A percentile compares a stretch with the other conserved stretches of the same genome.
phyloP scores from a whole-genome alignment of 2,797 vertebrate genomes.

The Notolabrus celidotus region DNA sequence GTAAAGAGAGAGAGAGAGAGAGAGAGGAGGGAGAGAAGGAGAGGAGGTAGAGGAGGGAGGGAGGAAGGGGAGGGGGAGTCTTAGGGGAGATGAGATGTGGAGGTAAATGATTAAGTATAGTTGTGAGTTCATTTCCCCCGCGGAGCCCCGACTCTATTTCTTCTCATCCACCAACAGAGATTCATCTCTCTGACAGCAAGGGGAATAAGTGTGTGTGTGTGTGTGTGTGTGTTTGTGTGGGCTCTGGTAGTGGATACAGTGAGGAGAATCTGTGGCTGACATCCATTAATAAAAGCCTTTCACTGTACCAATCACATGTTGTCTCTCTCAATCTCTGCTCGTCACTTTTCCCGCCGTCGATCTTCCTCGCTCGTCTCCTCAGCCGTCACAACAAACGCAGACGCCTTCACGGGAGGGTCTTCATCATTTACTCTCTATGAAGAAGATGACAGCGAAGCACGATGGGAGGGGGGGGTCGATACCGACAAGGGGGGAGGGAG shows the following conservation, averaged over 20 bases:
- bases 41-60: background rate
- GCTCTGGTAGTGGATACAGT: slow-evolving; percentile 4
- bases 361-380: slow-evolving; percentile 36
- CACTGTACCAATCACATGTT: slow-evolving; percentile 40
- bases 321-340: slow-evolving; percentile 44
- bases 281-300: slow-evolving; percentile 56
- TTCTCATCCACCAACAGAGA: slow-evolving; percentile 52
- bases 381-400: slow-evolving; percentile 45
- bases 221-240: slow-evolving; percentile 2
- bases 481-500: background rate
- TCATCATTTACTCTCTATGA: slow-evolving; percentile 44
- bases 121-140: slow-evolving; percentile 65
- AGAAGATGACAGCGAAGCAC: slow-evolving; percentile 7
- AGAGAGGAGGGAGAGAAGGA: background rate
- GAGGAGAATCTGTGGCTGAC: slow-evolving; percentile 31
- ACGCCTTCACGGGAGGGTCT: slow-evolving; percentile 12
- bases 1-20: slow-evolving; percentile 9
- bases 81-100: background rate
- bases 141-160: slow-evolving; percentile 50
- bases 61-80: background rate
- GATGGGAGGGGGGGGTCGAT: background rate
- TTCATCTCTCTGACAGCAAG: slow-evolving; percentile 59
- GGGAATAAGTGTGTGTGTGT: slow-evolving; percentile 1
- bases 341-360: slow-evolving; percentile 33
- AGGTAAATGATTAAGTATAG: slow-evolving; percentile 61